These are phyloP conservation scores for Pseudomyrmex sp. DNA, from an alignment of 1,140 invertebrate genomes.

Conservation along the genomic window DNA sequence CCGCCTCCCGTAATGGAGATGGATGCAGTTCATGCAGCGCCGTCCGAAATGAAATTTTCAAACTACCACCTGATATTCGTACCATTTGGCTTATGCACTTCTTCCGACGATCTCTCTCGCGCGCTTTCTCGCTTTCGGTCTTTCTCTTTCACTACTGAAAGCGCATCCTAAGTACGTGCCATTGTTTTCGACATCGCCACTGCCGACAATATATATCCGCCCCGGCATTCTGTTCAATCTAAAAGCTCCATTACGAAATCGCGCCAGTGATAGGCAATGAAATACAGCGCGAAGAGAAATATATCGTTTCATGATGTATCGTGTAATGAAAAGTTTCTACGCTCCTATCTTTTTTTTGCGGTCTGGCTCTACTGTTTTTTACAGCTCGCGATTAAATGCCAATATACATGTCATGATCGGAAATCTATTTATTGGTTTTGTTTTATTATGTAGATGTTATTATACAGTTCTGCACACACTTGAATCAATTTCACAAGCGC, in stretches of 20 bases:
- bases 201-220: slow-evolving; percentile 30
- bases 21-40: slow-evolving; percentile 34
- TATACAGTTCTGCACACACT: background rate
- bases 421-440: background rate
- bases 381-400: background rate
- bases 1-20: slow-evolving; percentile 30
- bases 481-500: slow-evolving; percentile 5
- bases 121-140: background rate
- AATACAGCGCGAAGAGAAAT: slow-evolving; percentile 7
- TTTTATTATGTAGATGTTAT: background rate
- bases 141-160: slow-evolving; percentile 1
- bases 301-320: background rate
- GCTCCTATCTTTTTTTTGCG: no score
- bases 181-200: slow-evolving; percentile 29
- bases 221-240: slow-evolving; percentile 26
- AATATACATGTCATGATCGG: no score
- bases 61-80: slow-evolving; percentile 50
- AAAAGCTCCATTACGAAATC: slow-evolving; percentile 48
- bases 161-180: slow-evolving; percentile 25
- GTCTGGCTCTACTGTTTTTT: background rate
- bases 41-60: slow-evolving; percentile 48
- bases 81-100: slow-evolving; percentile 32
- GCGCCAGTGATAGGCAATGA: background rate
- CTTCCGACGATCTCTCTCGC: background rate
- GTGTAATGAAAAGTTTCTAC: background rate